Percentiles rank a stretch among this genome's conserved stretches.
Evolutionary conservation across 2,113 vertebrate species (phyloP).

Genomic region (Urocolius indicus): DNA sequence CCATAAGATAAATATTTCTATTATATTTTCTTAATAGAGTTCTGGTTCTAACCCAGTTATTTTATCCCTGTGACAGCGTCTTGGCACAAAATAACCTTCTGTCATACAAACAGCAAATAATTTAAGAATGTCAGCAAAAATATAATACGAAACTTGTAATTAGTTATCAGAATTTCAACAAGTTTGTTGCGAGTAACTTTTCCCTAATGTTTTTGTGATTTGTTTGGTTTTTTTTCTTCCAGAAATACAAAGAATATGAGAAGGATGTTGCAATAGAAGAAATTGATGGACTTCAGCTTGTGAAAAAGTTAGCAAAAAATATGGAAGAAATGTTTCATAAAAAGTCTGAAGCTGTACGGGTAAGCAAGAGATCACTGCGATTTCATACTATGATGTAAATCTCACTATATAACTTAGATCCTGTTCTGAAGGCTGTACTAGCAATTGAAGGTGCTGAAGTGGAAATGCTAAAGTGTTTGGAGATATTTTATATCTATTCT

Average conservation of each 20-base stretch:
- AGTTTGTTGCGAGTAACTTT: background rate
- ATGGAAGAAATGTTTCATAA: constrained; percentile 99
- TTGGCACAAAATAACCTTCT: background rate
- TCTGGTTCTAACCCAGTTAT: background rate
- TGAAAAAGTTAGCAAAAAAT: constrained; percentile 93
- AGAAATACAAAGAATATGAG: constrained; percentile 99
- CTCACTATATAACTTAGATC: background rate
- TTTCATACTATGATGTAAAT: background rate
- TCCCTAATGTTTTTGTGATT: background rate
- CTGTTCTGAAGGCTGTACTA: background rate
- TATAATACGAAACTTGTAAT: background rate
- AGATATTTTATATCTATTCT: background rate
- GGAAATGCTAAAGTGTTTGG: background rate
- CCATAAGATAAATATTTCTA: background rate
- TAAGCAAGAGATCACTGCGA: constrained; percentile 70
- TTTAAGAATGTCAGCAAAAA: background rate
- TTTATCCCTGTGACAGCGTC: background rate
- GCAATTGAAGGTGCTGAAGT: background rate
- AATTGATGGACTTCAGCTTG: constrained; percentile 94
- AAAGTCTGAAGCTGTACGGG: constrained; percentile 94
- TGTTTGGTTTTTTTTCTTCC: constrained; percentile 60
- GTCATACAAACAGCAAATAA: background rate
- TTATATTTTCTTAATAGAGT: background rate
- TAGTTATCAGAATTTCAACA: background rate
- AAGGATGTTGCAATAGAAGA: constrained; percentile 92